Conservation (phyloP, 2,113 vertebrate genomes). For the Dasypus novemcinctus region DNA sequence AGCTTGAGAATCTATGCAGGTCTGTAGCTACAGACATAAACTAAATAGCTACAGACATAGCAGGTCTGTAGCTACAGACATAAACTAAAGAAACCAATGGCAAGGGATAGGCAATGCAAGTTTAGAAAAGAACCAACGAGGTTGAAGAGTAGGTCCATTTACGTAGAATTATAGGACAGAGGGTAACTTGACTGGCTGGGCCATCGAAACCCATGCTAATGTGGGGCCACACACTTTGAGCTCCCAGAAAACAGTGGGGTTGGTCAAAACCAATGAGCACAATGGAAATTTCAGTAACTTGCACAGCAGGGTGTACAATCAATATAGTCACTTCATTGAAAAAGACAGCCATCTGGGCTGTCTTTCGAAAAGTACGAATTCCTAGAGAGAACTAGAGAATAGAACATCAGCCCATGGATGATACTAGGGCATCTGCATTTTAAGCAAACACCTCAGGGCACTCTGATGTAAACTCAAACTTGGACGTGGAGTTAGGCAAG, state of each 20-base stretch:
- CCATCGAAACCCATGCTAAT: background rate
- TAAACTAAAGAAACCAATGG: background rate
- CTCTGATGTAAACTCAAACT: background rate
- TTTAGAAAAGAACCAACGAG: background rate
- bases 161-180: background rate
- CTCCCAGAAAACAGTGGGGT: background rate
- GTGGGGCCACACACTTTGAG: background rate
- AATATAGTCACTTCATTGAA: background rate
- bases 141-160: background rate
- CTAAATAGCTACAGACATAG: background rate
- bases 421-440: background rate
- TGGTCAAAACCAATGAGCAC: background rate
- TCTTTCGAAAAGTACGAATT: background rate
- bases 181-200: background rate
- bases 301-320: background rate
- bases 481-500: background rate
- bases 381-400: background rate
- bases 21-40: background rate
- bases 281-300: background rate
- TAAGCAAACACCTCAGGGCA: background rate
- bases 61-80: background rate
- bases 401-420: background rate
- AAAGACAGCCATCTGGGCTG: background rate
- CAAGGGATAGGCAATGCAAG: background rate
- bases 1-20: background rate